Evolutionary conservation across 2,113 vertebrate genomes (phyloP), one percentile per base, ranked within the genome.

Genomic region (Pantherophis guttatus): DNA sequence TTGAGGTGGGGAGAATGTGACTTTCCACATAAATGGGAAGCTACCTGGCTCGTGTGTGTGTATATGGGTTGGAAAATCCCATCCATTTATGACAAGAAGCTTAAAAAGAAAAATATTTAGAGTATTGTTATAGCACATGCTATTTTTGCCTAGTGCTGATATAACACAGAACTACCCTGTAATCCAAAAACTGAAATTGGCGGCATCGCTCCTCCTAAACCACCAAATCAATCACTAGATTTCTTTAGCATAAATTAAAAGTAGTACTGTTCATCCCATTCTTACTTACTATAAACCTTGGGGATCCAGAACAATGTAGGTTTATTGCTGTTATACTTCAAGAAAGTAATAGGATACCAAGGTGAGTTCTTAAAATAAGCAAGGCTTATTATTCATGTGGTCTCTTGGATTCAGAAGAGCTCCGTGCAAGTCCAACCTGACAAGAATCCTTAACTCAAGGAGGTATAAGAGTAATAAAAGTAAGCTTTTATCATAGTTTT

Each of bases 151-250:
- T 0, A 89, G 7, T 65, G 44, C 1, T 54, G 17, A 91, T 94
- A 50, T 87, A 93, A 91, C 86, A 12, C 89, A 29, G 3, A n/a
- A 0, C 53, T 92, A 52, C 53, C 8, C n/a, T 94, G 91, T 17
- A 91, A 92, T 91, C 53, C 90, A 91, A 39, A 8, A 62, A 93
- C 57, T 93, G 89, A 62, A 86, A 95, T 23, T 4, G 10, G 92
- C 44, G 39, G 52, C 90, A 44, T 5, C 57, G 24, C 91, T 95
- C 91, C 53, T 88, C 53, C 65, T 89, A 58, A 89, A 95, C 59
- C 55, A 89, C 87, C 59, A 39, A 91, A 93, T 19, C 1, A 3
- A 93, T 33, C n/a, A 91, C 90, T 85, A 93, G 70, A 90, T 1
- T 90, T 88, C 4, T 44, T 3, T 58, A 39, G n/a, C 55, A 91